These are phyloP conservation scores for Drosophila ananassae DNA, from an alignment of 1,140 invertebrate genomes.

Conservation along the genomic window DNA sequence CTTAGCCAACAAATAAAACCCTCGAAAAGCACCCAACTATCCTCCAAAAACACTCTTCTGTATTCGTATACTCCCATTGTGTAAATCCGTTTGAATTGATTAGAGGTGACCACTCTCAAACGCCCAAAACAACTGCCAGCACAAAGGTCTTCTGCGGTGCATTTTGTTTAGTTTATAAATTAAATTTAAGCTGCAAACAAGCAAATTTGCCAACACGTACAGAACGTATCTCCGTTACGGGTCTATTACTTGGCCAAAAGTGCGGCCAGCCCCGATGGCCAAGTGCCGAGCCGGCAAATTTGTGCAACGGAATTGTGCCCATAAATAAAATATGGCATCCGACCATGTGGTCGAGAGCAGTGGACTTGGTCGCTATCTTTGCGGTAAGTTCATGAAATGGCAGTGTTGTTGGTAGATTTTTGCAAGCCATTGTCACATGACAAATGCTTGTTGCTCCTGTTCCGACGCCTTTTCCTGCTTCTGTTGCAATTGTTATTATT, in stretches of 20 bases:
- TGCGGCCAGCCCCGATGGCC: slow-evolving; percentile 17
- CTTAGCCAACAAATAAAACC: not conserved
- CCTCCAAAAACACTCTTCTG: not conserved
- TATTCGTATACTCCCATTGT: not conserved
- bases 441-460: slow-evolving; percentile 69
- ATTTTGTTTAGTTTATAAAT: slow-evolving; percentile 49
- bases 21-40: too few relatives aligned
- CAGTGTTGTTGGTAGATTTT: slow-evolving; percentile 52
- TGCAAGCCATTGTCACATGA: slow-evolving; percentile 62
- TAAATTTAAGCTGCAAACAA: slow-evolving; percentile 52
- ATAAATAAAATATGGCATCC: slow-evolving; percentile 72
- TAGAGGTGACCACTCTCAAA: not conserved
- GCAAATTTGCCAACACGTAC: slow-evolving; percentile 49
- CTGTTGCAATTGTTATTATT: slow-evolving; percentile 41
- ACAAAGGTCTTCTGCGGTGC: not conserved
- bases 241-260: slow-evolving; percentile 63
- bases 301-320: slow-evolving; percentile 51
- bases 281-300: slow-evolving; percentile 46
- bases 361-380: slow-evolving; percentile 27
- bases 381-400: slow-evolving; percentile 53
- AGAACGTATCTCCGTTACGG: slow-evolving; percentile 55
- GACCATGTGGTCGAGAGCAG: slow-evolving; percentile 6
- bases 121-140: not conserved
- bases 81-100: slow-evolving; percentile 12
- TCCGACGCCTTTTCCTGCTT: slow-evolving; percentile 12